phyloP scores from a whole-genome alignment of 2,113 vertebrate genomes.

The Sturnira hondurensis region DNA sequence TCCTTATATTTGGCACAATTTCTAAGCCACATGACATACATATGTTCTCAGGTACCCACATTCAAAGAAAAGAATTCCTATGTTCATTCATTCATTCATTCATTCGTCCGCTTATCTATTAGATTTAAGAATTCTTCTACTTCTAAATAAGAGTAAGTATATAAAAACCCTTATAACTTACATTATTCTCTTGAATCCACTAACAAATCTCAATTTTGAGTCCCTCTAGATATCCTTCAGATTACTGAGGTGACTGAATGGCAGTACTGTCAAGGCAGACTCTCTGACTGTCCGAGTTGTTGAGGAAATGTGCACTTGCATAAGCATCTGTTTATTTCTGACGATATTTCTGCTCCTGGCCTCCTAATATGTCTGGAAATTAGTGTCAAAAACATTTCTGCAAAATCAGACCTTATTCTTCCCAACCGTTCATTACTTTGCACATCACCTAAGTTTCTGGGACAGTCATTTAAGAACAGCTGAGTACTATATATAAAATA shows the following conservation, averaged over 20 bases:
- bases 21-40: background rate
- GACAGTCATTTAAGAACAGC: background rate
- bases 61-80: background rate
- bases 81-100: background rate
- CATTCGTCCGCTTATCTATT: background rate
- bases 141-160: background rate
- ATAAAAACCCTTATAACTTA: background rate
- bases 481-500: background rate
- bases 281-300: background rate
- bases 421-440: background rate
- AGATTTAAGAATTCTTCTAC: background rate
- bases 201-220: background rate
- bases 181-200: background rate
- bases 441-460: background rate
- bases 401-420: background rate
- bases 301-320: background rate
- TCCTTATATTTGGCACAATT: background rate
- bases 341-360: background rate
- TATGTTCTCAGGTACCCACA: background rate
- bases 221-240: background rate
- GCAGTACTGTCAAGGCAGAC: background rate
- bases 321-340: background rate
- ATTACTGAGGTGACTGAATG: background rate
- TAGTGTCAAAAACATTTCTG: background rate
- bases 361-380: background rate